Base-by-base conservation (phyloP, 2,113 vertebrate genomes). In the Seriola quinqueradiata region DNA sequence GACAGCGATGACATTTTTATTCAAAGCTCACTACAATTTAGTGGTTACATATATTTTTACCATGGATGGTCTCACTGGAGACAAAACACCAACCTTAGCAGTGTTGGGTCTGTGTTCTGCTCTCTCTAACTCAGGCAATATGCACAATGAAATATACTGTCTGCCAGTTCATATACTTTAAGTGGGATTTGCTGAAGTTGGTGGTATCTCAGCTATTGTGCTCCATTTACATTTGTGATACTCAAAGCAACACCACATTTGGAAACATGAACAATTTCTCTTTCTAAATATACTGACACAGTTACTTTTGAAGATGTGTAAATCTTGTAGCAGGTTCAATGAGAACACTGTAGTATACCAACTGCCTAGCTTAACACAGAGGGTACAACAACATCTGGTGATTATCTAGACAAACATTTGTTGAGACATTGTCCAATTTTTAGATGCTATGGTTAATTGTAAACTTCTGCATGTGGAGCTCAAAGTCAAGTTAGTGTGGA, bases 11-110 rank as follows among this genome's bases (percentile, higher is more conserved):
- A 60, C 34, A 73, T 8, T 74, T 81, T 68, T 21, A 58, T 28
- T 54, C 8, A 69, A 66, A 66, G 21, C 23, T 25, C 5, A 17
- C 79, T 81, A 34, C 34, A 61, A 46, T 52, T 70, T 19, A 78
- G 4, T 60, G 36, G 8, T 42, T 11, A 42, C 8, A 42, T 42
- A 42, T 42, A 42, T 10, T 42, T 42, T 42, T 42, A 42, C 9
- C 9, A 40, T 23, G 10, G 17, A 7, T 36, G 34, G 10, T 38
- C 4, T 63, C 34, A 42, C 40, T 42, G 40, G 40, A 42, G 40
- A 17, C 46, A 48, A 17, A 17, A 5, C 46, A 42, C 40, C 40
- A 10, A 42, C 8, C 8, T 11, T 11, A 10, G 40, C 40, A 42
- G 40, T 42, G 40, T 42, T 17, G 14, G 46, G 46, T 48, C 42